phyloP scores from a whole-genome alignment of 1,140 invertebrate species.

The Cecropterus lyciades region DNA sequence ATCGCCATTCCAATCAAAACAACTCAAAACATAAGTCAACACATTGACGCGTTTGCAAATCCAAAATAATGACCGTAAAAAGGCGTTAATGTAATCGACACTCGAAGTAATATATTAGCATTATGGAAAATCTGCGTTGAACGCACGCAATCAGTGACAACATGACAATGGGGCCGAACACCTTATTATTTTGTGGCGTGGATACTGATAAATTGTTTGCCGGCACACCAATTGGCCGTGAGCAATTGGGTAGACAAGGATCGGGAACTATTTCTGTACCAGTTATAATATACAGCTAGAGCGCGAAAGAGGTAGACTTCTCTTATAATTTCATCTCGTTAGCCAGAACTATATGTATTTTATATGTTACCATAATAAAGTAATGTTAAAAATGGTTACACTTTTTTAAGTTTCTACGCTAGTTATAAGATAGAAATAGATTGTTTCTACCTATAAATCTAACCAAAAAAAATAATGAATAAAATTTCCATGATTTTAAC shows the following conservation, averaged over 20 bases:
- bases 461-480: no score
- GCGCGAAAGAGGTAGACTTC: no score
- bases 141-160: slow-evolving; percentile 33
- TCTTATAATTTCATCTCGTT: no score
- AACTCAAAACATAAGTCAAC: slow-evolving; percentile 11
- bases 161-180: slow-evolving; percentile 21
- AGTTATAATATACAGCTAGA: slow-evolving; percentile 1
- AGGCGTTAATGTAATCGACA: slow-evolving; percentile 30
- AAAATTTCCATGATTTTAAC: no score
- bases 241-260: slow-evolving; percentile 25
- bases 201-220: slow-evolving; percentile 33
- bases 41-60: background rate
- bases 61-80: slow-evolving; percentile 25
- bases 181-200: slow-evolving; percentile 30
- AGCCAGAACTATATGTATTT: no score
- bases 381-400: no score
- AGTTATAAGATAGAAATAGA: no score
- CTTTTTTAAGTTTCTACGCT: no score
- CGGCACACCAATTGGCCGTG: slow-evolving; percentile 26
- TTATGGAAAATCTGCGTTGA: slow-evolving; percentile 35
- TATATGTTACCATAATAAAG: no score
- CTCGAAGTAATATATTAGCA: slow-evolving; percentile 27
- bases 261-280: slow-evolving; percentile 20
- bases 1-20: background rate
- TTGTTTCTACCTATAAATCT: no score